These are phyloP conservation scores for Octomys mimax DNA, from an alignment of 2,797 vertebrate species.

Conservation along the genomic window DNA sequence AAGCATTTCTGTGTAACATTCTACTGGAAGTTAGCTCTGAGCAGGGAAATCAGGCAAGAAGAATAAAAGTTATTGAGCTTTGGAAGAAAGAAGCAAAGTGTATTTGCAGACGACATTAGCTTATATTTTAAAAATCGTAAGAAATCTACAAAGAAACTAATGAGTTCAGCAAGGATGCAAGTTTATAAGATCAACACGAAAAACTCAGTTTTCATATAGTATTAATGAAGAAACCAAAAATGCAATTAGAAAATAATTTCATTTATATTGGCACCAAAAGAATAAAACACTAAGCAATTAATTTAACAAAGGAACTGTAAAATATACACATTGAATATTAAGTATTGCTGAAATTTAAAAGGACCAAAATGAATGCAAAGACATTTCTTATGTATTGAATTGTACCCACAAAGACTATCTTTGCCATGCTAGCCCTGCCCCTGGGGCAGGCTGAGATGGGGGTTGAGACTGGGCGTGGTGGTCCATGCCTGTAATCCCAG, in stretches of 20 bases:
- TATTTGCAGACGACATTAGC: background rate
- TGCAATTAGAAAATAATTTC: background rate
- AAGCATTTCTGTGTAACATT: background rate
- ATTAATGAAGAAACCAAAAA: slow-evolving; percentile 3
- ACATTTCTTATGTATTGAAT: background rate
- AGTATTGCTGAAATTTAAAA: background rate
- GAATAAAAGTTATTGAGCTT: background rate
- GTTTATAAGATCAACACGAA: background rate
- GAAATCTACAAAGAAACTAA: slow-evolving; percentile 5
- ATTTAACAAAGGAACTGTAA: background rate
- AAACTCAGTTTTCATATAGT: slow-evolving; percentile 4
- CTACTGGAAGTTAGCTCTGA: background rate
- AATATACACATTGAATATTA: background rate
- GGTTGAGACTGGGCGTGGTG: too few relatives aligned
- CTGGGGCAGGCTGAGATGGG: too few relatives aligned
- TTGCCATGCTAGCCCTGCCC: background rate
- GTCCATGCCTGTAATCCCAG: too few relatives aligned
- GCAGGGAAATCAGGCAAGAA: background rate
- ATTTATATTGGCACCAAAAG: background rate
- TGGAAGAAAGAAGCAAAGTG: background rate
- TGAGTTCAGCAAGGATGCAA: background rate
- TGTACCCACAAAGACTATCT: background rate
- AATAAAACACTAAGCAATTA: background rate
- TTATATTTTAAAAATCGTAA: slow-evolving; percentile 20
- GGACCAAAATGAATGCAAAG: background rate